Evolutionary conservation across 2,797 vertebrate species (phyloP), one percentile per base, ranked within the genome.

Genomic region (Clarias platycephalus): DNA sequence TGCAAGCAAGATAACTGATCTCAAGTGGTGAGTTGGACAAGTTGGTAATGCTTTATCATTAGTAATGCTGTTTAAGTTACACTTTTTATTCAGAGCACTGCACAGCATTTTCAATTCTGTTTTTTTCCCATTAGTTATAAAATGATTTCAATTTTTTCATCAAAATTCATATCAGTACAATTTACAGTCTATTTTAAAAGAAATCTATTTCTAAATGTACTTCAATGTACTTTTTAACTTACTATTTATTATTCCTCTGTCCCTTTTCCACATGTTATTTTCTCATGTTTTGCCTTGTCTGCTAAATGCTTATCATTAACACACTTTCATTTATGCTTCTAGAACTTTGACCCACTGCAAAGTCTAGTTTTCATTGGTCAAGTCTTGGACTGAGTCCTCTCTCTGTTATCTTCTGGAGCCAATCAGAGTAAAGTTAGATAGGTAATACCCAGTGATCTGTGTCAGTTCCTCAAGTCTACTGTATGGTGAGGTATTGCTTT

Each of bases 301-400:
- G 92, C 94, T 92, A 93, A 91, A 89, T 28, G 64, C 89, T 93
- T 93, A 92, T 94, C 93, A 88, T 81, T 58, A 64, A n/a, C 84
- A 85, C 70, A 67, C 63, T 77, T 70, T 86, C 55, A 68, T 82
- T 74, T 58, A 57, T 83, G 34, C 55, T 78, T 78, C 77, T 53
- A 88, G 92, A 92, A 94, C 95, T 95, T 95, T 95, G 93, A 93
- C 87, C 93, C 0, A 49, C 60, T 83, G 84, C 89, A 85, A 84
- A 86, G 71, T 58, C 58, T 58, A 24, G 44, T 37, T 84, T 64
- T 82, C 60, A 91, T 84, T 89, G 88, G 88, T 62, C 83, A 67
- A 83, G 49, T 31, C n/a, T 85, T 81, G 79, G 53, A 62, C 66
- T 66, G 76, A 76, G 77, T 84, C 64, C 86, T 85, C 84, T 80